These are phyloP conservation scores for Styela clava DNA, from an alignment of 23 tunicate genomes.

Conservation along the genomic window DNA sequence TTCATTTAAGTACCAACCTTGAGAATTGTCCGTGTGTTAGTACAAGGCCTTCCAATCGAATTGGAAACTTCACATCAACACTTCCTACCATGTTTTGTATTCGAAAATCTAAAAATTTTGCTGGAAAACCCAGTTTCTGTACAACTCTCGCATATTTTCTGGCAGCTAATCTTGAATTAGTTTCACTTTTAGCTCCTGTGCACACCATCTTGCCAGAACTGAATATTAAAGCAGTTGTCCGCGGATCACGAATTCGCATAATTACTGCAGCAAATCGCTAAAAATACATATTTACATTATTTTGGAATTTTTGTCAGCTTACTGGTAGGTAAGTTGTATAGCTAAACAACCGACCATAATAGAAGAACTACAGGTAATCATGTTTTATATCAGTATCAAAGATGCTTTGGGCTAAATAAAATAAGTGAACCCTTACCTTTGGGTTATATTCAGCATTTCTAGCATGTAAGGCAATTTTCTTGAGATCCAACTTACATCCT, in stretches of 20 bases:
- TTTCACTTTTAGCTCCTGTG: conserved; percentile 98
- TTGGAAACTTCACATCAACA: conserved; percentile 98
- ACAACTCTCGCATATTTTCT: conserved; percentile 97
- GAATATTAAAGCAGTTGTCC: conserved; percentile 98
- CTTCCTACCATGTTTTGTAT: conserved; percentile 99
- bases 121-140: conserved; percentile 97
- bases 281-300: too few relatives aligned
- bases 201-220: conserved; percentile 99
- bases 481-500: conserved; percentile 87
- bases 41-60: conserved; percentile 86
- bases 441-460: conserved; percentile 99
- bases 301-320: too few relatives aligned
- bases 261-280: conserved; percentile 92
- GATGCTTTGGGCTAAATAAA: too few relatives aligned
- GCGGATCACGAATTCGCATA: conserved; percentile 97
- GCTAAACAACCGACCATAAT: too few relatives aligned
- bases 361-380: too few relatives aligned
- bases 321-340: too few relatives aligned
- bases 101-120: conserved; percentile 94
- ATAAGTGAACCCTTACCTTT: conserved; percentile 59
- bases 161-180: conserved; percentile 90
- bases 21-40: conserved; percentile 96
- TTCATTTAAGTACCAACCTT: conserved; percentile 56
- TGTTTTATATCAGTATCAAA: too few relatives aligned
- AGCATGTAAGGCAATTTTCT: conserved; percentile 94